Evolutionary conservation across 2,888 invertebrate genomes (phyloP).

Genomic region (Abscondita cerata): DNA sequence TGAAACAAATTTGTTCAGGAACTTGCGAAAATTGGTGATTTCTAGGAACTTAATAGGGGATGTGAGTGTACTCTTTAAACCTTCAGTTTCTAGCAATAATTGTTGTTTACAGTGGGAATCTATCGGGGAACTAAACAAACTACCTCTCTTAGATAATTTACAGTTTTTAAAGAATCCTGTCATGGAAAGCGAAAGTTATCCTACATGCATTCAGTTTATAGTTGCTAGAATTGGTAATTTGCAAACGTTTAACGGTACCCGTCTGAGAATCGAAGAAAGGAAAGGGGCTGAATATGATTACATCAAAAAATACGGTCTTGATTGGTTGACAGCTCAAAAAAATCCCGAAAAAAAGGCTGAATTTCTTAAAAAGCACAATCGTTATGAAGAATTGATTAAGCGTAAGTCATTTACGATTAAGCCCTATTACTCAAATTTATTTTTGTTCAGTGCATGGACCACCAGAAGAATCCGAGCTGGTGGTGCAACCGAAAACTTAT

Average conservation of each 20-base stretch:
- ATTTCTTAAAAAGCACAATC: conserved; percentile 76
- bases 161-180: conserved; percentile 76
- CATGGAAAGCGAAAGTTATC: conserved; percentile 66
- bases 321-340: conserved; percentile 69
- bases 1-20: conserved; percentile 67
- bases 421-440: no score
- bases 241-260: conserved; percentile 74
- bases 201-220: conserved; percentile 80
- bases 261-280: conserved; percentile 72
- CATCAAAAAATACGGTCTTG: conserved; percentile 78
- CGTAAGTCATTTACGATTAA: no score
- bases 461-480: conserved; percentile 77
- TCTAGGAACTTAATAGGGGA: conserved; percentile 79
- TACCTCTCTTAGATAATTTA: conserved; percentile 71
- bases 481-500: conserved; percentile 66
- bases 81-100: no score
- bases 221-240: conserved; percentile 82
- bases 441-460: conserved; percentile 79
- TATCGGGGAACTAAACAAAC: conserved; percentile 83
- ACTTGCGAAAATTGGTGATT: conserved; percentile 74
- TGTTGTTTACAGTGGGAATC: conserved; percentile 72
- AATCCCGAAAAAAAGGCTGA: conserved; percentile 58
- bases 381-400: conserved; percentile 75
- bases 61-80: conserved; percentile 61
- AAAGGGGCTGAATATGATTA: conserved; percentile 92